Percentiles rank a stretch among this genome's conserved stretches.
Conservation (phyloP, 2,113 vertebrate species). For the Otis tarda region DNA sequence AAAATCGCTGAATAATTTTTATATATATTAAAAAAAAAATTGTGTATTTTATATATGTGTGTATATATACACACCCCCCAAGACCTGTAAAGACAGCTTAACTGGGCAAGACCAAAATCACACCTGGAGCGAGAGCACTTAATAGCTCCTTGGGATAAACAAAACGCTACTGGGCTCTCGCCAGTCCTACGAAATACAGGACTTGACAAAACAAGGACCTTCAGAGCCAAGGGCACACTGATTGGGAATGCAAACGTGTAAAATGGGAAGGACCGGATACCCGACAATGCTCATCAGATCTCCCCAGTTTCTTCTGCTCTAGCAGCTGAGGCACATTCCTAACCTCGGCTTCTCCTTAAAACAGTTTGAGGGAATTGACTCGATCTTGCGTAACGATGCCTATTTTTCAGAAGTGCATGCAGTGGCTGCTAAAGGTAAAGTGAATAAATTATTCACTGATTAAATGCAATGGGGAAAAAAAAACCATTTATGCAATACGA, state of each 20-base stretch:
- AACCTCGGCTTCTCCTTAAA: neutral
- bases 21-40: too few species aligned
- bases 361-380: neutral
- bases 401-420: neutral
- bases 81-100: neutral
- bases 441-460: neutral
- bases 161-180: accelerated
- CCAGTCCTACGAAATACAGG: neutral
- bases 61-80: neutral
- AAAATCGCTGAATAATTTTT: neutral
- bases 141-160: neutral
- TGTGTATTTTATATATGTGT: too few species aligned
- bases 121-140: neutral
- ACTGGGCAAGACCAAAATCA: neutral
- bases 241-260: neutral
- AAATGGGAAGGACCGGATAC: neutral
- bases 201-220: neutral
- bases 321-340: neutral
- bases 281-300: accelerated
- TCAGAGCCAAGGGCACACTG: neutral
- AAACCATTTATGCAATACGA: neutral
- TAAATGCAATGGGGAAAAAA: neutral
- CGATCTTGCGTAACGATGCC: neutral
- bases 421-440: neutral
- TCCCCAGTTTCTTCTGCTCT: neutral